phyloP scores from a whole-genome alignment of 2,888 invertebrate species.

The Lomographa bimaculata region DNA sequence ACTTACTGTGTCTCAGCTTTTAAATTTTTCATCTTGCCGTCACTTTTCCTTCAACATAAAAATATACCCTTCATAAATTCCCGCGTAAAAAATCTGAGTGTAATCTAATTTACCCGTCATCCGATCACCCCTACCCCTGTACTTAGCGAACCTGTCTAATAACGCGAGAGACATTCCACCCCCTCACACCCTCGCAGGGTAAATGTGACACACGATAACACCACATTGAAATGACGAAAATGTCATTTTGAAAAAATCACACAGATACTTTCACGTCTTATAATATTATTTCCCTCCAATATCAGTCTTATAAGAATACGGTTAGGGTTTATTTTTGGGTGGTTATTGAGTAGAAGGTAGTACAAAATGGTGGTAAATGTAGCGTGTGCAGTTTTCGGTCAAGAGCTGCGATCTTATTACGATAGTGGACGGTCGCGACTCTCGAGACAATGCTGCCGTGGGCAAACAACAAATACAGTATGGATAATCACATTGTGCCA shows the following conservation, averaged over 20 bases:
- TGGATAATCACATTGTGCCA: neutral
- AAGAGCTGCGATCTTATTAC: conserved; percentile 35
- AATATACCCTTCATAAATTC: conserved; percentile 8
- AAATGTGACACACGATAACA: conserved; percentile 33
- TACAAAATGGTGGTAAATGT: conserved; percentile 27
- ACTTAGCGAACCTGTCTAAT: conserved; percentile 27
- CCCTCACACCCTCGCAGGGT: conserved; percentile 13
- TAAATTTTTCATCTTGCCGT: neutral
- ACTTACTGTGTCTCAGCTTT: no score
- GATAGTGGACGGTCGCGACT: conserved; percentile 25
- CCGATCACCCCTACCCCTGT: conserved; percentile 14
- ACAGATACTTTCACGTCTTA: no score
- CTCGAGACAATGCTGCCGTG: conserved; percentile 21
- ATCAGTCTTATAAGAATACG: no score
- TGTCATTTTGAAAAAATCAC: conserved; percentile 28
- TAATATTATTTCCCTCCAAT: no score
- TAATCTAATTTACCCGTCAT: conserved; percentile 21
- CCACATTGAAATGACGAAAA: conserved; percentile 35
- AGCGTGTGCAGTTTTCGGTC: conserved; percentile 35
- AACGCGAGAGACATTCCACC: conserved; percentile 30
- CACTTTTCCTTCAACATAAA: conserved; percentile 1
- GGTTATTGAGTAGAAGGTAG: conserved; percentile 10
- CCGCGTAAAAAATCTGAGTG: conserved; percentile 14
- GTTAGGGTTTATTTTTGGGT: no score
- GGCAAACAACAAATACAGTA: neutral